phyloP scores from a whole-genome alignment of 2,888 invertebrate species.

The Mesopsocus fuscifrons region DNA sequence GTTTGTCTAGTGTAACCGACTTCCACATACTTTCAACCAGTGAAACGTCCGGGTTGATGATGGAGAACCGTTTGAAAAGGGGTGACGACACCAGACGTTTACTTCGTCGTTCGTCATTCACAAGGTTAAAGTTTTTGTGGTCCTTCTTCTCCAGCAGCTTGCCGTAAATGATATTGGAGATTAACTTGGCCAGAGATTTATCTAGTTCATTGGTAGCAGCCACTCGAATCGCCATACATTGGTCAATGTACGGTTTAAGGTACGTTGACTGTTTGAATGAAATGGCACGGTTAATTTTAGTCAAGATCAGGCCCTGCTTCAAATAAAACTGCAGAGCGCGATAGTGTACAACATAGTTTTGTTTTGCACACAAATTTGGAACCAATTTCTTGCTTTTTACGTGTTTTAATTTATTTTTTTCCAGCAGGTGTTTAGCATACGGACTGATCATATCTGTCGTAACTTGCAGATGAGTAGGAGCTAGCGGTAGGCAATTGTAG shows the following conservation, averaged over 20 bases:
- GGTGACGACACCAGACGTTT: not conserved
- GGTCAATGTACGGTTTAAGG: slow-evolving; percentile 8
- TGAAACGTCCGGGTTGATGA: not conserved
- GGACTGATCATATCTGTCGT: slow-evolving; percentile 6
- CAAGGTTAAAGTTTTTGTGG: not conserved
- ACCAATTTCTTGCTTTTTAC: slow-evolving; percentile 4
- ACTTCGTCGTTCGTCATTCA: not conserved
- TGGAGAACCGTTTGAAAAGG: not conserved
- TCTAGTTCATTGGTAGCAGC: slow-evolving; percentile 6
- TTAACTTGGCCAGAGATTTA: not conserved
- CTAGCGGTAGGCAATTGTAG: slow-evolving; percentile 21
- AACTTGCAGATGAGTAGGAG: slow-evolving; percentile 13
- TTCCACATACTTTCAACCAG: not conserved
- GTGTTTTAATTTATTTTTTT: not conserved
- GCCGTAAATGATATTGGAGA: not conserved
- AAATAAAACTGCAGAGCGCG: not conserved
- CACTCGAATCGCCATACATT: not conserved
- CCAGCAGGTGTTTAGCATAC: not conserved
- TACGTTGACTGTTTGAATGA: slow-evolving; percentile 3
- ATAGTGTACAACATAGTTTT: slow-evolving; percentile 9
- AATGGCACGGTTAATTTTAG: slow-evolving; percentile 5
- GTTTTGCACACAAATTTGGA: slow-evolving; percentile 14
- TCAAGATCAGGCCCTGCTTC: not conserved
- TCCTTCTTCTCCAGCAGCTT: not conserved
- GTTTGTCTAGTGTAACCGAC: not conserved